Conservation (phyloP, 2,888 invertebrate genomes). For the Eupithecia subfuscata region DNA sequence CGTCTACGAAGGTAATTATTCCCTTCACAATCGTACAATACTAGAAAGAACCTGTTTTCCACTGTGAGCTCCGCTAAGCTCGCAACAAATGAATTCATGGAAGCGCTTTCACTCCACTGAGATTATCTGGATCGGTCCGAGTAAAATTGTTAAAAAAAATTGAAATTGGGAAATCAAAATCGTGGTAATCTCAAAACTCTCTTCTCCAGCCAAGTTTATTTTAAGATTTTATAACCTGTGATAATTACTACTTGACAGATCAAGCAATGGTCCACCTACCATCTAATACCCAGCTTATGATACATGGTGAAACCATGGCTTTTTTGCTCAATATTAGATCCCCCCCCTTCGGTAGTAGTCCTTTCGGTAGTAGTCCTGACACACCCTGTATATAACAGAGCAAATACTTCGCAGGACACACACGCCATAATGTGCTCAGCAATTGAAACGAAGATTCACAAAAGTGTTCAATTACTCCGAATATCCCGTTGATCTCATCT, state of each 20-base stretch:
- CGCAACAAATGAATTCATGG: background rate
- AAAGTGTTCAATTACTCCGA: background rate
- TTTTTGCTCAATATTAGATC: too few relatives aligned
- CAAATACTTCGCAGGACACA: background rate
- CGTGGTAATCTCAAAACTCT: background rate
- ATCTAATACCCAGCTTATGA: too few relatives aligned
- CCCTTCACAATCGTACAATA: background rate
- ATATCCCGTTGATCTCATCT: background rate
- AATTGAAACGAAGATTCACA: background rate
- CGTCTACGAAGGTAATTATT: slow-evolving; percentile 9
- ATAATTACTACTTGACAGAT: too few relatives aligned
- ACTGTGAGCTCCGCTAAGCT: background rate
- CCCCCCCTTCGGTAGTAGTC: too few relatives aligned
- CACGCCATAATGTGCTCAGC: background rate
- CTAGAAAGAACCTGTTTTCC: background rate
- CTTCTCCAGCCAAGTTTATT: too few relatives aligned
- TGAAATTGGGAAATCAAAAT: too few relatives aligned
- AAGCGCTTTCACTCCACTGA: background rate
- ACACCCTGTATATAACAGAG: background rate
- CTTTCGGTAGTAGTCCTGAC: too few relatives aligned
- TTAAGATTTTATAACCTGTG: too few relatives aligned
- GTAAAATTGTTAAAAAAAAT: background rate
- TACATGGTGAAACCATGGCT: too few relatives aligned
- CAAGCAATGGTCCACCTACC: background rate
- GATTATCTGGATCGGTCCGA: background rate